A percentile compares a stretch with the other conserved stretches of the same genome.
Conservation (phyloP, 2,888 invertebrate species). For the Chironomus tentans region DNA sequence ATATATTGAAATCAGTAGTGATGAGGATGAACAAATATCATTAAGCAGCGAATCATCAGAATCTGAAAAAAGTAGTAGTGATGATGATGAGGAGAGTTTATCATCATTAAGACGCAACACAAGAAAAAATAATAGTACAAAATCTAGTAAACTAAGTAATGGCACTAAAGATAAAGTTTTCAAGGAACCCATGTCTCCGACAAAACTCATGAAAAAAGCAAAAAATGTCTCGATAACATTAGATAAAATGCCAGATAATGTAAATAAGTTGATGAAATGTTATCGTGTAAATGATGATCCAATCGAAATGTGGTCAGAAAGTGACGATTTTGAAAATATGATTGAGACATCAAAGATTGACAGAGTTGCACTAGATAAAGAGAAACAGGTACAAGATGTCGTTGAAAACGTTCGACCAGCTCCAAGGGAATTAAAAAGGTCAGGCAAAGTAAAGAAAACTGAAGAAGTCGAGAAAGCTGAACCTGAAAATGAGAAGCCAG, state of each 20-base stretch:
- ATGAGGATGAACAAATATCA: background rate
- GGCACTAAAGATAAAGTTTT: background rate
- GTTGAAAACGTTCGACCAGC: no score
- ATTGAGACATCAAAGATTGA: slow-evolving; percentile 17
- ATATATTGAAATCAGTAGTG: slow-evolving; percentile 21
- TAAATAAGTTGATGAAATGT: slow-evolving; percentile 13
- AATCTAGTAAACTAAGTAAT: background rate
- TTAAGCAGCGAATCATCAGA: background rate
- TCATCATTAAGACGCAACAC: background rate
- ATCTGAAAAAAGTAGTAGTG: background rate
- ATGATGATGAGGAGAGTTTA: background rate
- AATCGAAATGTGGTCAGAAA: slow-evolving; percentile 2
- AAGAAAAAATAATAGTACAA: slow-evolving; percentile 3
- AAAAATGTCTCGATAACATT: background rate
- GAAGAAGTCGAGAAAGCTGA: background rate
- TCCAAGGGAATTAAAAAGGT: no score
- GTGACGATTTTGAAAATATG: slow-evolving; percentile 24
- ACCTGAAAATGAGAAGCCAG: background rate
- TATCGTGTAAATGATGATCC: background rate
- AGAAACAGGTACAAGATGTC: background rate
- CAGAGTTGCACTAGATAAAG: background rate
- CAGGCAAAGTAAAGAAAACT: no score
- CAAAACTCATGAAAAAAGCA: background rate
- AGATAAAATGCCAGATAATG: slow-evolving; percentile 16
- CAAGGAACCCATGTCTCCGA: background rate